These are phyloP conservation scores for Oopsacas minuta DNA, from an alignment of 37 sponge, comb jelly and placozoan species.

Conservation along the genomic window DNA sequence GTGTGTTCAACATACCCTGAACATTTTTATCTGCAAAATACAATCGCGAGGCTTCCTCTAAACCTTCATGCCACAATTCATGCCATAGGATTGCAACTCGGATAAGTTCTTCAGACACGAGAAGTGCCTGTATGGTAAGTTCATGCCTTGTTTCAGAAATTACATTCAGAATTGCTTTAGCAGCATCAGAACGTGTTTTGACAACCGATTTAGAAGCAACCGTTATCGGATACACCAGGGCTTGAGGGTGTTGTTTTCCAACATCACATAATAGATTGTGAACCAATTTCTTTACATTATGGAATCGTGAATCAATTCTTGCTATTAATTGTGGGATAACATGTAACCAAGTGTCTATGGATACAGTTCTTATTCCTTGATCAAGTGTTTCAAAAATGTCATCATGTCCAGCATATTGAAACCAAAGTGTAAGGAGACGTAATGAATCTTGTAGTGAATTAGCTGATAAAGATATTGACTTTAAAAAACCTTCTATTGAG, in stretches of 20 bases:
- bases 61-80: constrained; percentile 95
- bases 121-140: constrained; percentile 77
- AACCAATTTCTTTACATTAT: constrained; percentile 65
- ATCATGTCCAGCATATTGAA: constrained; percentile 62
- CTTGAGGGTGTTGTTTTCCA: constrained; percentile 92
- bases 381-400: constrained; percentile 60
- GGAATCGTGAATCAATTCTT: constrained; percentile 79
- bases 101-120: constrained; percentile 94
- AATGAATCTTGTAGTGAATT: constrained; percentile 89
- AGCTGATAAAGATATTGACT: constrained; percentile 76
- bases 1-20: constrained; percentile 68
- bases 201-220: constrained; percentile 74
- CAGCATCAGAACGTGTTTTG: constrained; percentile 46
- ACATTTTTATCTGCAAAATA: constrained; percentile 90
- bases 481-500: constrained; percentile 57
- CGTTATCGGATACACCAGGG: constrained; percentile 90
- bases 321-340: constrained; percentile 95
- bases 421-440: constrained; percentile 88
- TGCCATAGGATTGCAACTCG: constrained; percentile 95
- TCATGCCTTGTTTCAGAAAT: constrained; percentile 73
- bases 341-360: constrained; percentile 90
- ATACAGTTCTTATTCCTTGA: constrained; percentile 76
- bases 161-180: constrained; percentile 61
- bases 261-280: constrained; percentile 81
- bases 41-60: constrained; percentile 83